A percentile compares a stretch with the other conserved stretches of the same genome.
Conservation (phyloP, 2,113 vertebrate genomes). For the Gallinago undulata region DNA sequence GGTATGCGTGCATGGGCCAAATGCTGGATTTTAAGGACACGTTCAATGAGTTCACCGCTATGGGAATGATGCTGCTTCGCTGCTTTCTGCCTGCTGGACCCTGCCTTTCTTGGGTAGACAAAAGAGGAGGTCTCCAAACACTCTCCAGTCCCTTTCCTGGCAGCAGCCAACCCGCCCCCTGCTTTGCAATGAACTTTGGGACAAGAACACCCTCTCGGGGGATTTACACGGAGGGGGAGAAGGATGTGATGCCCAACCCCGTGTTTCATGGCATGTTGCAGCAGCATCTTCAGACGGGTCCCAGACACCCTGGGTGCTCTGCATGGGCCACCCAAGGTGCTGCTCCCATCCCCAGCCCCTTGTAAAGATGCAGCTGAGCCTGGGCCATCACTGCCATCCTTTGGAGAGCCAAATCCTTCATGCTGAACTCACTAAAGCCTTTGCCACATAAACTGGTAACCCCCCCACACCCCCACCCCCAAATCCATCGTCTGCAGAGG, state of each 20-base stretch:
- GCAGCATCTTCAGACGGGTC: neutral
- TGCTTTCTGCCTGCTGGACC: neutral
- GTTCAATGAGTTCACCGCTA: neutral
- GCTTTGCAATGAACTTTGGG: neutral
- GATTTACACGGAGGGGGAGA: neutral
- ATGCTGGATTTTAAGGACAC: neutral
- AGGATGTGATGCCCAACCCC: neutral
- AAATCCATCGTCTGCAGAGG: neutral
- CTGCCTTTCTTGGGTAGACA: neutral
- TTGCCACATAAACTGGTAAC: no score
- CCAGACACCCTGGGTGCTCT: accelerated
- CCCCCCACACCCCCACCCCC: no score
- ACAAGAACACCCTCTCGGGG: neutral
- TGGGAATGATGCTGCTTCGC: accelerated
- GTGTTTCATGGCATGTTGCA: accelerated
- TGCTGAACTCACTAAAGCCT: accelerated
- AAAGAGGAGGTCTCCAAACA: accelerated
- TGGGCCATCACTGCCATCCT: accelerated
- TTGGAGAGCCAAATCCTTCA: neutral
- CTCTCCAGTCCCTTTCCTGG: neutral
- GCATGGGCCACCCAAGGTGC: accelerated
- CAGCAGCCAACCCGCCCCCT: neutral
- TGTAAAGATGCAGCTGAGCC: neutral
- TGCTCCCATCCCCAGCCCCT: neutral
- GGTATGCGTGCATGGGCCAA: accelerated